Base-by-base conservation (phyloP, 2,888 invertebrate genomes). In the Byasa hedistus region DNA sequence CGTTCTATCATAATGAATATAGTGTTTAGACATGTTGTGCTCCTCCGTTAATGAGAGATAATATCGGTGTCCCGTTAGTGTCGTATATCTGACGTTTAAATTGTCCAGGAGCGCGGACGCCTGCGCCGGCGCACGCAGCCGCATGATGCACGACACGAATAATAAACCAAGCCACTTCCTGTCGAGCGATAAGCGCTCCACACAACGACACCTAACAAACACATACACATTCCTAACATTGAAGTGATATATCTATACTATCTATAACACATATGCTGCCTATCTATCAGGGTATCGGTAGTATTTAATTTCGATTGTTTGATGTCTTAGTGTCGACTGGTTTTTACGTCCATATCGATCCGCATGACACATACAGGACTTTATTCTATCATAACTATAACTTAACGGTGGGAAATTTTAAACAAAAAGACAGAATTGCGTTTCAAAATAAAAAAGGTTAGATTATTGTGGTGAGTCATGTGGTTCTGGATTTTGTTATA, bases 101-200 rank as follows among this genome's bases (percentile, higher is more conserved):
- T 86, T 85, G 84, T 84, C 86, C 85, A 83, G 83, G 78, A 78
- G 77, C 78, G 79, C 79, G 79, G 76, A 72, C 78, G 80, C 81
- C 68, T 72, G 75, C 71, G 73, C 74, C 70, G 69, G 73, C 75
- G 76, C 76, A 73, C 74, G 83, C 86, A 84, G 89, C 83, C 85
- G 81, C 84, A 81, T 81, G 85, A 85, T 85, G 87, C 90, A 87
- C 90, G 91, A 87, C 89, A 87, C 86, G 91, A 91, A 91, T 91
- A 91, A 89, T 89, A 91, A 91, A 90, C 86, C 86, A 79, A 87
- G 84, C 86, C 85, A 90, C 88, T 91, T 91, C 91, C 91, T 91
- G 90, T 79, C 86, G 75, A 77, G 80, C 87, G 90, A 89, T 90
- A 90, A 89, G 86, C 86, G 83, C 78, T 81, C 82, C 82, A 82